Evolutionary conservation across 2,113 vertebrate genomes (phyloP), one percentile per base, ranked within the genome.

Genomic region (Antennarius striatus): DNA sequence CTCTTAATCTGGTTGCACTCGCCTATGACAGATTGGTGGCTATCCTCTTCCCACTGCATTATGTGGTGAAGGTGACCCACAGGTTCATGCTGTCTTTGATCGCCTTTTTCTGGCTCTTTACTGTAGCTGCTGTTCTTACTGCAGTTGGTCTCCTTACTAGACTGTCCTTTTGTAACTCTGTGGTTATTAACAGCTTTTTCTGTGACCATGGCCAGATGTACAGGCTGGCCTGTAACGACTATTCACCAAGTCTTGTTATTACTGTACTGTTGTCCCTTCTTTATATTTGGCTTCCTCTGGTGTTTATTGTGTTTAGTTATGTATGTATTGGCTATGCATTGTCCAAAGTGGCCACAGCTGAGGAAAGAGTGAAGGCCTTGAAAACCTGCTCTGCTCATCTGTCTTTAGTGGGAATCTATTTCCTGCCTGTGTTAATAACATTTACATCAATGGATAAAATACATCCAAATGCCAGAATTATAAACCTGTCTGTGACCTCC

Each of bases 11-110:
- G 43, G 81, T 91, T 28, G 77, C 77, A 0, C 86, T 93, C 11
- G 69, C 87, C 3, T 92, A 87, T 56, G 91, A 93, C 82, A 84
- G 91, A 56, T 54, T 93, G 5, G 17, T 93, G 4, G 92, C 92
- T 3, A 92, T 93, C 50, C 81, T 77, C 49, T 90, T 73, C 65
- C 92, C 92, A 4, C 62, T 93, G 51, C 83, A 86, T 17, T 90
- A 88, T 65, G 69, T 74, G 0, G 64, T 52, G 4, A 78, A 75
- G 10, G 62, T 91, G n/a, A 91, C 79, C 0, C 67, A 84, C 68
- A 75, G 53, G 40, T 72, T 77, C 9, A 92, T 92, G 90, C 39
- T 75, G 1, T 36, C 65, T 42, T 50, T 92, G 13, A 73, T 90
- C 9, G 29, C 36, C 0, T 65, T 16, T n/a, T 68, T 71, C 58